Percentiles rank a stretch among this genome's conserved stretches.
These are phyloP conservation scores for Clivina fossor DNA, from an alignment of 2,888 invertebrate species.

Conservation along the genomic window DNA sequence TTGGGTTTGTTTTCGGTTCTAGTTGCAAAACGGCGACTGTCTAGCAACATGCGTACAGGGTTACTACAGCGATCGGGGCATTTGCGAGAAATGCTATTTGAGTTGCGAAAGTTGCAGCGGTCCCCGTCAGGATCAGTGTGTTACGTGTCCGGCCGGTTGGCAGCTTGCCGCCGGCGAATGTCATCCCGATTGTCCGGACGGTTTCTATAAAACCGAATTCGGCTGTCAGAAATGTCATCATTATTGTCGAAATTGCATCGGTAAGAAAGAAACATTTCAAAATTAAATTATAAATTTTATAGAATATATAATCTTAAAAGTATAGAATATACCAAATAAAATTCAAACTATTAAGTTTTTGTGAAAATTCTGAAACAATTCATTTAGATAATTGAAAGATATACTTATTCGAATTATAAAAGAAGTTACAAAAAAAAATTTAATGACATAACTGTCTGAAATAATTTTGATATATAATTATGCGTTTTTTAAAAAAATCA, in stretches of 20 bases:
- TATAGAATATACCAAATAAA: too few species aligned
- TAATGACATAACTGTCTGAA: too few species aligned
- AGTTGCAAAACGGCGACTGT: conserved; percentile 80
- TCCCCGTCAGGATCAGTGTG: conserved; percentile 81
- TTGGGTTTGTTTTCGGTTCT: conserved; percentile 27
- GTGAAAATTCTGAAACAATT: too few species aligned
- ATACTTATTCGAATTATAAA: too few species aligned
- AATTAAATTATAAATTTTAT: background rate
- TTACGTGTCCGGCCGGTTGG: conserved; percentile 79
- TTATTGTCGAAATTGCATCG: conserved; percentile 84
- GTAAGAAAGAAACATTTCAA: too few species aligned
- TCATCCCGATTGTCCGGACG: conserved; percentile 82
- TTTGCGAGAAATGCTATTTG: conserved; percentile 80
- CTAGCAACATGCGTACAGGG: conserved; percentile 77
- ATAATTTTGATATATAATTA: too few species aligned
- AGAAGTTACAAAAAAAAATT: too few species aligned
- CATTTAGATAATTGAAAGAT: too few species aligned
- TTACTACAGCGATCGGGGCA: conserved; percentile 83
- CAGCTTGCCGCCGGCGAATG: conserved; percentile 82
- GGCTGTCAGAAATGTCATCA: conserved; percentile 89
- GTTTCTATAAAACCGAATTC: conserved; percentile 78
- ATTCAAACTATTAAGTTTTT: too few species aligned
- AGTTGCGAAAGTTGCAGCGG: conserved; percentile 86
- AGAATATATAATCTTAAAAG: too few species aligned
- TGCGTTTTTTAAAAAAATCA: too few species aligned